Conservation (phyloP, 2,113 vertebrate genomes). For the Oenanthe oenanthe region DNA sequence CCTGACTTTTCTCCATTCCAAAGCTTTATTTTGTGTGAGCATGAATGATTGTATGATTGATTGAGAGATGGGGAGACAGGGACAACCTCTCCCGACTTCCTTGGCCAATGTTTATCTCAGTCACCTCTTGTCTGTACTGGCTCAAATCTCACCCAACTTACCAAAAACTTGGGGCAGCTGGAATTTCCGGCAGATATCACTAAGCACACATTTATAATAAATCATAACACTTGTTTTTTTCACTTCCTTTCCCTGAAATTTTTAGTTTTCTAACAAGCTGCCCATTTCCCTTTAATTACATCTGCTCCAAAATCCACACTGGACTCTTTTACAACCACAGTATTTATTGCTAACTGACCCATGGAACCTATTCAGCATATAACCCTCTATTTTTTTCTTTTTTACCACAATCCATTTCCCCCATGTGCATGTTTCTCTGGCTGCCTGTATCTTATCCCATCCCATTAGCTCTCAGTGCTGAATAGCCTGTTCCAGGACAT, state of each 20-base stretch:
- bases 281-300: background rate
- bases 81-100: background rate
- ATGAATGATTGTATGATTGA: background rate
- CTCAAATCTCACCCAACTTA: background rate
- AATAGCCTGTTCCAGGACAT: conserved; percentile 80
- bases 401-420: conserved; percentile 77
- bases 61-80: background rate
- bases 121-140: background rate
- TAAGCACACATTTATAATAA: background rate
- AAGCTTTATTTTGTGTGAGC: background rate
- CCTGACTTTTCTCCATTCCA: background rate
- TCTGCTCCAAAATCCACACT: background rate
- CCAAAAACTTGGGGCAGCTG: background rate
- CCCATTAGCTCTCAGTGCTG: conserved; percentile 66
- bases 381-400: conserved; percentile 25
- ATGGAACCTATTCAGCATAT: conserved; percentile 53
- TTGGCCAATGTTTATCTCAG: background rate
- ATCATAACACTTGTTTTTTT: background rate
- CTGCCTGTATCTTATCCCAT: conserved; percentile 72
- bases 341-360: conserved; percentile 68
- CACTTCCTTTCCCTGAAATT: background rate
- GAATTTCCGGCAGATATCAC: background rate
- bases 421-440: conserved; percentile 38
- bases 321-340: conserved; percentile 49
- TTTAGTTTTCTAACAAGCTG: conserved; percentile 12